These are phyloP conservation scores for Drosophila arawakana DNA, from an alignment of 1,140 invertebrate species.

Conservation along the genomic window DNA sequence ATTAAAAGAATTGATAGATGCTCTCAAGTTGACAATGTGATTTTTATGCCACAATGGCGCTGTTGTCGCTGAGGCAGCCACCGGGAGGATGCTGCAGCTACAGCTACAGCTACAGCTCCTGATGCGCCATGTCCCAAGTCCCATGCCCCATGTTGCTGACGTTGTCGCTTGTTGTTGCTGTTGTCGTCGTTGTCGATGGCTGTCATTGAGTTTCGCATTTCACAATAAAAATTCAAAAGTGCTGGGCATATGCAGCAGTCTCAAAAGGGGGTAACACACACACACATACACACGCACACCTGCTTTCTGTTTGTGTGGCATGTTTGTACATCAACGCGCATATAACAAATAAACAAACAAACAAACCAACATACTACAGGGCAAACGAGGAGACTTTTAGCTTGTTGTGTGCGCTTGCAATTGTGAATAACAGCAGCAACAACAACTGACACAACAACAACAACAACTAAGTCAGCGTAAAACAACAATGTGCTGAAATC, in stretches of 20 bases:
- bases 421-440: slow-evolving; percentile 58
- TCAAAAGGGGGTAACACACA: slow-evolving; percentile 33
- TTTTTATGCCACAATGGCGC: slow-evolving; percentile 61
- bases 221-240: slow-evolving; percentile 67
- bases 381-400: slow-evolving; percentile 53
- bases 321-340: slow-evolving; percentile 66
- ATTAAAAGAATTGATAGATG: slow-evolving; percentile 71
- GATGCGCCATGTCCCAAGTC: slow-evolving; percentile 6
- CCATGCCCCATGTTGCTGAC: slow-evolving; percentile 4
- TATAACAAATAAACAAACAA: slow-evolving; percentile 66
- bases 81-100: slow-evolving; percentile 12
- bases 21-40: slow-evolving; percentile 67
- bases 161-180: slow-evolving; percentile 21
- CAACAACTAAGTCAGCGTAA: slow-evolving; percentile 28
- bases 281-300: slow-evolving; percentile 33
- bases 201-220: slow-evolving; percentile 71
- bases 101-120: slow-evolving; percentile 17
- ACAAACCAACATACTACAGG: slow-evolving; percentile 40
- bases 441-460: slow-evolving; percentile 35
- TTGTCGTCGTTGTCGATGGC: slow-evolving; percentile 55
- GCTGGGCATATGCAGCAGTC: slow-evolving; percentile 44
- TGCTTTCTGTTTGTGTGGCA: slow-evolving; percentile 48
- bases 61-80: slow-evolving; percentile 18
- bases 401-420: slow-evolving; percentile 61
- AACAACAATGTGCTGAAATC: slow-evolving; percentile 66